Evolutionary conservation across 2,888 invertebrate species (phyloP), one percentile per base, ranked within the genome.

Genomic region (Drosophila limbata): DNA sequence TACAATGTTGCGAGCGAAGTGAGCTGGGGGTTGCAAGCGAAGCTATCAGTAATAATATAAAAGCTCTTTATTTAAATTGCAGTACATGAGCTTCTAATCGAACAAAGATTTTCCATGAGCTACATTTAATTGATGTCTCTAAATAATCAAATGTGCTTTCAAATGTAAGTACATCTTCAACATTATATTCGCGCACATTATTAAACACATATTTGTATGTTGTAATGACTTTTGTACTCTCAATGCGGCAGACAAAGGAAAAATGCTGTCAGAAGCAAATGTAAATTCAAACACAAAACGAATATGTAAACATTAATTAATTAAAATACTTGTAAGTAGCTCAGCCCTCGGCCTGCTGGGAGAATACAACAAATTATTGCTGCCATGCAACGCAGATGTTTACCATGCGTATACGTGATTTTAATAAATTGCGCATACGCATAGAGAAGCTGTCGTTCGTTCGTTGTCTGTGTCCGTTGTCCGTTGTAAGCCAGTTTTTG

Each of bases 381-480:
- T 25, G 11, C 25, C 28, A 28, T 48, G 48, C 51, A 39, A 48
- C 6, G 39, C 44, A 53, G 44, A 44, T 68, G 70, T 48, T 52
- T 53, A 64, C 69, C 21, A 11, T 51, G 70, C 84, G 84, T 81
- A 81, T 81, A 72, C 81, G 76, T 81, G 84, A 83, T 81, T 56
- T 66, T 6, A 42, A 48, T 63, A 62, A 35, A 35, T 47, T 37
- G 65, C 60, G 55, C 66, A 81, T 75, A 75, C 81, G 81, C 73
- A 56, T 31, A 15, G n/a, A 5, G 35, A 51, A 21, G 35, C 13
- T 51, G 35, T 35, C 35, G 37, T n/a, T 3, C 5, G 50, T 35
- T n/a, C 21, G 15, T 19, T 5, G 6, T 13, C 21, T 35, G 21
- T 56, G 48, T n/a, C 25, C 6, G 47, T 35, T 50, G 63, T 17